Evolutionary conservation across 2,888 invertebrate genomes (phyloP).

Genomic region (Brachylomia viminalis): DNA sequence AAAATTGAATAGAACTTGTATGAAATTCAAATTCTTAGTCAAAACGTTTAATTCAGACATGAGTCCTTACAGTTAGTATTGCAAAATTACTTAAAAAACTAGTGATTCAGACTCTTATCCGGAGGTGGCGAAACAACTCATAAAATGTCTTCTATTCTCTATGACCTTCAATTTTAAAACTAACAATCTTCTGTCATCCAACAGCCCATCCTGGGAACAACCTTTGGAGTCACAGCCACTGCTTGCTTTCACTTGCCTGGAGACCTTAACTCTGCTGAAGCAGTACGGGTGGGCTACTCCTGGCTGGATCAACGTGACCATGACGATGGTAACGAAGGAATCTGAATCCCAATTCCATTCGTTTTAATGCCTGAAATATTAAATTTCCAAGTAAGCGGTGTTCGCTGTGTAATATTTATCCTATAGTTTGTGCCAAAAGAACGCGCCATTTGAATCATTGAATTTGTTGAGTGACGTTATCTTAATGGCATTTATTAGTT

Average conservation of each 20-base stretch:
- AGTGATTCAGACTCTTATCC: neutral
- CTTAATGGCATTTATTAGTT: no score
- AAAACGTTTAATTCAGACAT: no score
- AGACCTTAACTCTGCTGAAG: conserved; percentile 65
- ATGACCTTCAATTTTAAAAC: neutral
- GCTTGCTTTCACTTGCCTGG: conserved; percentile 69
- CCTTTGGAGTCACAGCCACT: conserved; percentile 61
- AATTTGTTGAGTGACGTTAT: no score
- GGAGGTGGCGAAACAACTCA: neutral
- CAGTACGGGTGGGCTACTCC: conserved; percentile 63
- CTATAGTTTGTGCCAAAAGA: no score
- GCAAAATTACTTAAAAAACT: no score
- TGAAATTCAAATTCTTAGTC: no score
- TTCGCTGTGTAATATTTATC: no score
- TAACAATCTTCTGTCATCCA: conserved; percentile 2
- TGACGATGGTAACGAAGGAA: no score
- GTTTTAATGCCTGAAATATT: conserved; percentile 79
- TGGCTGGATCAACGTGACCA: conserved; percentile 72
- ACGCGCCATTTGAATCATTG: no score
- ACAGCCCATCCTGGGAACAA: conserved; percentile 69
- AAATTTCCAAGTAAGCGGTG: conserved; percentile 79
- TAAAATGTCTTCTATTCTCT: neutral
- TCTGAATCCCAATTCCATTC: conserved; percentile 74
- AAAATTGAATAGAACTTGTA: neutral
- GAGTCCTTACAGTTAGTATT: no score